Percentiles rank a stretch among this genome's conserved stretches.
phyloP scores from a whole-genome alignment of 2,113 vertebrate genomes.

The Pan paniscus region DNA sequence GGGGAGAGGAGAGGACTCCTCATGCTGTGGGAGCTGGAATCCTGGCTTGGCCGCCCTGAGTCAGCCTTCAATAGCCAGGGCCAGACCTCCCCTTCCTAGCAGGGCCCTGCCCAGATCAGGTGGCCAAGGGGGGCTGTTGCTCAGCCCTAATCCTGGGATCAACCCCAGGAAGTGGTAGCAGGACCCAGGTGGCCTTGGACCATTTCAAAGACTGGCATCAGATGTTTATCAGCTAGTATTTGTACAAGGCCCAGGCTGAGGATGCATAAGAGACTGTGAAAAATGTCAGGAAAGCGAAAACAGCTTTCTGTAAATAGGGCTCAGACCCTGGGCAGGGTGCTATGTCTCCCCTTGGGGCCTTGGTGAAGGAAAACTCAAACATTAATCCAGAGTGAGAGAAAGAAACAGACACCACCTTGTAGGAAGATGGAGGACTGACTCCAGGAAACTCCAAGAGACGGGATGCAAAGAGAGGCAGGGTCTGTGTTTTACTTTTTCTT shows the following conservation, averaged over 20 bases:
- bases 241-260: background rate
- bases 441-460: background rate
- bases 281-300: background rate
- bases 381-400: background rate
- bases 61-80: background rate
- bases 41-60: background rate
- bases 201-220: slow-evolving; percentile 18
- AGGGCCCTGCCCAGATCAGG: background rate
- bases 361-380: background rate
- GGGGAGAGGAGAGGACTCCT: background rate
- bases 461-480: background rate
- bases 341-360: background rate
- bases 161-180: background rate
- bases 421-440: background rate
- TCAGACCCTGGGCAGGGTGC: background rate
- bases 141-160: background rate
- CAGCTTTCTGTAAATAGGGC: background rate
- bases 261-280: slow-evolving; percentile 22
- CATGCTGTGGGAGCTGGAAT: background rate
- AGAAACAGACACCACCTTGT: background rate
- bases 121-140: background rate
- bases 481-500: background rate
- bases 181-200: background rate
- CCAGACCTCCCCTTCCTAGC: background rate
- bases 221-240: background rate